Conservation (phyloP, 2,888 invertebrate species). For the Pinctada fucata region DNA sequence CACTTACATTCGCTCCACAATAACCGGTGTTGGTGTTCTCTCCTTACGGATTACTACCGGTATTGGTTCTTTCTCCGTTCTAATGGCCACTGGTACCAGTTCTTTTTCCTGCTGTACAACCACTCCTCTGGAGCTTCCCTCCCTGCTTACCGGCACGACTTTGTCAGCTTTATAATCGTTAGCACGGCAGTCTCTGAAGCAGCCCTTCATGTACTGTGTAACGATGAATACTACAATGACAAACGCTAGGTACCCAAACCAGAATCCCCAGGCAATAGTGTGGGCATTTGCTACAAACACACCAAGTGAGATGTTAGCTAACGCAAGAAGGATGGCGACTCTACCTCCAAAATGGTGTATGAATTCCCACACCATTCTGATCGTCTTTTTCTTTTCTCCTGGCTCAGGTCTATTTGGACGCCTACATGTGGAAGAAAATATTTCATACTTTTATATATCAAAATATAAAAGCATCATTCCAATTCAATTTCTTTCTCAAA, state of each 20-base stretch:
- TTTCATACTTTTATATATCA: constrained; percentile 44
- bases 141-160: neutral
- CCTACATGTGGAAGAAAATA: constrained; percentile 29
- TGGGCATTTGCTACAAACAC: constrained; percentile 48
- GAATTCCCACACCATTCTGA: constrained; percentile 50
- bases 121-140: neutral
- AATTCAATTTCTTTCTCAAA: neutral
- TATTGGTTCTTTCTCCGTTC: neutral
- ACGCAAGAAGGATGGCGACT: constrained; percentile 44
- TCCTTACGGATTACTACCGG: too few species aligned
- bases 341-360: constrained; percentile 50
- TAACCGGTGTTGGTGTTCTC: too few species aligned
- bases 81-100: neutral
- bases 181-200: neutral
- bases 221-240: constrained; percentile 41
- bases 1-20: too few species aligned
- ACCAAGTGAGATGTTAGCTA: constrained; percentile 55
- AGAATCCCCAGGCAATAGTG: constrained; percentile 47
- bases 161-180: neutral
- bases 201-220: constrained; percentile 5
- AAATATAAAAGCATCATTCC: neutral
- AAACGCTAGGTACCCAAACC: constrained; percentile 53
- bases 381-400: constrained; percentile 34
- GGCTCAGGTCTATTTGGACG: constrained; percentile 41
- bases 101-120: neutral